phyloP scores from a whole-genome alignment of 2,113 vertebrate genomes.

The Drymodes brunneopygia region DNA sequence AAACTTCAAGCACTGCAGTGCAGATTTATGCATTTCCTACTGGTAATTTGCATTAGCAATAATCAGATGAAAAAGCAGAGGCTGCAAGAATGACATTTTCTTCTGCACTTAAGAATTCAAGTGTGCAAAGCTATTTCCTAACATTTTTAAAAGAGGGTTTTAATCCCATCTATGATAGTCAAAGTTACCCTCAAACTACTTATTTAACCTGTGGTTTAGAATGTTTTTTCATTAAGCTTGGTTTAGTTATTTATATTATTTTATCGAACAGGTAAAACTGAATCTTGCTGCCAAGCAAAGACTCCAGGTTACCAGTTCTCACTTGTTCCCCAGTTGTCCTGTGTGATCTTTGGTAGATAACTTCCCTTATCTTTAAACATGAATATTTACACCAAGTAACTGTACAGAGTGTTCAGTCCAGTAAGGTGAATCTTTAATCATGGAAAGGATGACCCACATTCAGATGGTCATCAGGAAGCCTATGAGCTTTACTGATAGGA shows the following conservation, averaged over 20 bases:
- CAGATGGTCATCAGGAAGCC: not conserved
- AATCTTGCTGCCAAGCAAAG: not conserved
- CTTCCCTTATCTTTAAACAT: not conserved
- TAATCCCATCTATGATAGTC: not conserved
- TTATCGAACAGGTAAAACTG: not conserved
- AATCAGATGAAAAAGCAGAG: conserved; percentile 32
- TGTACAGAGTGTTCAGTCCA: not conserved
- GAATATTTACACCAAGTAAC: not conserved
- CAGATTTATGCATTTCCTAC: not conserved
- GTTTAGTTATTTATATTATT: not conserved
- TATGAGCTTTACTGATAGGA: not conserved
- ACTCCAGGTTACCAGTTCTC: not conserved
- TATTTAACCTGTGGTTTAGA: not conserved
- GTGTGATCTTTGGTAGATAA: not conserved
- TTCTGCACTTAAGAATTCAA: not conserved
- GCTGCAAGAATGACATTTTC: not conserved
- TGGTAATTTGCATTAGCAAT: conserved; percentile 18
- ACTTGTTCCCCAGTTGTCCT: not conserved
- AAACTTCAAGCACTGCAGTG: not conserved
- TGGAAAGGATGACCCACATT: not conserved
- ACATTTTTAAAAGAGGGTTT: not conserved
- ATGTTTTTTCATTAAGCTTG: not conserved
- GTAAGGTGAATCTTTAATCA: not conserved
- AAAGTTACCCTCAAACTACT: not conserved
- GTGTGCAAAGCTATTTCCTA: not conserved